Evolutionary conservation across 2,888 invertebrate species (phyloP), one percentile per base, ranked within the genome.

Genomic region (Kryphioiulus occultus): DNA sequence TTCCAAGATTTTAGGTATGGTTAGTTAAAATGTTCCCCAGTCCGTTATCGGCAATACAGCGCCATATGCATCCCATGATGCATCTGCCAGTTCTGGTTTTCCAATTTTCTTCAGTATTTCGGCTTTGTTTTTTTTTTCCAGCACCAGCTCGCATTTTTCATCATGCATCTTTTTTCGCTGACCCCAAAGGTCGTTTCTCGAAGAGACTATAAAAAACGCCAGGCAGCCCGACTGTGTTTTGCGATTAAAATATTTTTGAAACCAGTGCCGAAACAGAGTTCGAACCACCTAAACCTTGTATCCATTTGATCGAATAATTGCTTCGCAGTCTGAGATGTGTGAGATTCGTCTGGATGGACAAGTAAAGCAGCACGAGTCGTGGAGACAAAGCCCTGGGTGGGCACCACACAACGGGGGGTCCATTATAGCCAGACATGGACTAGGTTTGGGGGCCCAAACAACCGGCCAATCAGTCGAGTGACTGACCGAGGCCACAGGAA

Each of bases 251-350:
- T 68, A 68, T 26, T 26, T 26, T 68, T 68, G 10, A 59, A 68
- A 68, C 26, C 12, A 68, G n/a, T 26, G n/a, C 7, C 26, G 26
- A 68, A 68, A 68, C 68, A 26, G 68, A 68, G 68, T 68, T 68
- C n/a, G 68, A 68, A 68, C 68, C 68, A 68, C 68, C 68, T 68
- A 68, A 68, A 68, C 68, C 68, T 68, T 68, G 68, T 68, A 68
- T 68, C 68, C 26, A 68, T 15, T 68, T 68, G 68, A 68, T 68
- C 68, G 68, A 68, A 68, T 68, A 68, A 68, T 68, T 68, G 68
- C 68, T 68, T 68, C 68, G 26, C 26, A 15, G 68, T 12, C 68
- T 12, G 26, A 68, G 26, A 68, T 68, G 68, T 68, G 68, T 68
- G 68, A 68, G 68, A 68, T n/a, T 68, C 68, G 68, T 26, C 68